Evolutionary conservation across 2,113 vertebrate genomes (phyloP), one percentile per base, ranked within the genome.

Genomic region (Ariopsis seemanni): DNA sequence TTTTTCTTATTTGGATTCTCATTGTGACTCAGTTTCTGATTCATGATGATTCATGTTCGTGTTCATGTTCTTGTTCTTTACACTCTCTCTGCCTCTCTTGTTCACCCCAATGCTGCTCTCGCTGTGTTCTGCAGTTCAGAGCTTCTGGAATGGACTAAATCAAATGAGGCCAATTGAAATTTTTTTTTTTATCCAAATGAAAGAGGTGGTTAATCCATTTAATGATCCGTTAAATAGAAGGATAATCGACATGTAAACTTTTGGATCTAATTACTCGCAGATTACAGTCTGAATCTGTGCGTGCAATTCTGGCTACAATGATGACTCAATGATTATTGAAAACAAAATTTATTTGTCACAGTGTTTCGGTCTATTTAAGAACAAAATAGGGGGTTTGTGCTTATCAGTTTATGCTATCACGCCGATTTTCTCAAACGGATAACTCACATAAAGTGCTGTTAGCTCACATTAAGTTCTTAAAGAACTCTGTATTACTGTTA

Each of bases 181-280:
- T 11, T 14, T 50, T 52, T 30, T 79, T 81, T 58, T 58, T 58
- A 81, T 58, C 55, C 78, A 42, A 60, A 15, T 58, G 78, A 81
- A 81, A 81, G 55, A 81, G 78, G 78, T 81, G 78, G 27, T 81
- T 62, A 82, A 62, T 82, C 79, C 79, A 82, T 82, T 82, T 82
- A 82, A 82, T 62, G 79, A 82, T 82, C 57, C 79, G 20, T 42
- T 62, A 62, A 82, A 82, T 82, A 58, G 79, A 82, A 82, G 57
- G 79, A 82, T 48, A 82, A 82, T 82, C 79, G 78, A 58, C 78
- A 60, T 81, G 34, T 82, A 82, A 82, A 82, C 79, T 82, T 58
- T 82, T 62, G 79, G 58, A 82, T 82, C 50, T 82, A 82, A 82
- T 82, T 82, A 48, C 53, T 82, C 10, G 30, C 79, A 62, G 79